Evolutionary conservation across 1,140 invertebrate species (phyloP), one percentile per base, ranked within the genome.

Genomic region (Neelides sp.): DNA sequence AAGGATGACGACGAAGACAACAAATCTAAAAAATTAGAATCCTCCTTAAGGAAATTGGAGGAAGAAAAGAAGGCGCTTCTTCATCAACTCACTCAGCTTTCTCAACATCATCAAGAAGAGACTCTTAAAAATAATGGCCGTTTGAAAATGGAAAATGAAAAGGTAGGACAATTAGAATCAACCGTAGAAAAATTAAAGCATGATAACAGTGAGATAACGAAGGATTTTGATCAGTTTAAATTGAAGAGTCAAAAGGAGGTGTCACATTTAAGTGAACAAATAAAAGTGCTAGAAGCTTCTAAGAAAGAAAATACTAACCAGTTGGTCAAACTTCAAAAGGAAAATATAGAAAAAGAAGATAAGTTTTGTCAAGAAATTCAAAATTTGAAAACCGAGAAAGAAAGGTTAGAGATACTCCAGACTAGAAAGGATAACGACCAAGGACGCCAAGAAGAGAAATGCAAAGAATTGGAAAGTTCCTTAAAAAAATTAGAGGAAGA

Each of bases 291-390:
- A 22, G 37, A 12, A 4, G 24, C 22, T 15, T 15, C n/a, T 20
- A 30, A 32, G 10, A 27, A 7, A 24, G n/a, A 15, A 19, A 7
- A 19, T 15, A 15, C 15, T 15, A 5, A 40, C n/a, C n/a, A 8
- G n/a, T 5, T 40, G n/a, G 20, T 13, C 20, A 37, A 37, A 15
- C 20, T 19, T 7, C 5, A 37, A 37, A 13, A 37, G 20, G n/a
- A 37, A 7, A 15, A 13, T 37, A 5, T 19, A 15, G 5, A 15
- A 7, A 15, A 4, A 5, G n/a, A 5, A 15, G 20, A 13, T 15
- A 37, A 37, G 20, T 37, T 37, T 5, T 15, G n/a, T 37, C 35
- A 37, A 37, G 35, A 37, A 37, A 37, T 37, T 37, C n/a, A 19
- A 37, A 19, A 13, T 37, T 19, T 37, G 5, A 37, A 37, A 37